Conservation (phyloP, 2,113 vertebrate genomes). For the Riparia riparia region DNA sequence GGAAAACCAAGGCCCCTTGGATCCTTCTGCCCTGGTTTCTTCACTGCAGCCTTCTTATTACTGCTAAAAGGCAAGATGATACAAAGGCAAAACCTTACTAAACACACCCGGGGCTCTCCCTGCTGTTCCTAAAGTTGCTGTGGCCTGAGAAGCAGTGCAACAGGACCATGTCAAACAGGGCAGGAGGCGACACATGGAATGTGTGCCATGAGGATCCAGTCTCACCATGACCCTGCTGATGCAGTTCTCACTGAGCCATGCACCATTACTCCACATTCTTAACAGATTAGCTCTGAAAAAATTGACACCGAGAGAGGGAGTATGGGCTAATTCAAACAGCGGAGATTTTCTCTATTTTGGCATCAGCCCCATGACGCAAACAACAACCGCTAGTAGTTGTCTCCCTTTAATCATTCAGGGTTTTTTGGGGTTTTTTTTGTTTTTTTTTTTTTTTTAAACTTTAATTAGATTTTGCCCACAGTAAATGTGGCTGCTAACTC, state of each 20-base stretch:
- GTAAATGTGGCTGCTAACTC: background rate
- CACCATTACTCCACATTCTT: background rate
- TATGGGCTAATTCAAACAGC: background rate
- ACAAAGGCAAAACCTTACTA: background rate
- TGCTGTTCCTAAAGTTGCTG: background rate
- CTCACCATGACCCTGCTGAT: background rate
- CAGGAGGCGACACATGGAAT: background rate
- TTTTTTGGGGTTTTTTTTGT: too few relatives aligned
- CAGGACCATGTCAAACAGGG: background rate
- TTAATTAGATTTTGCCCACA: background rate
- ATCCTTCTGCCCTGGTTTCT: background rate
- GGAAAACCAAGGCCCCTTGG: background rate
- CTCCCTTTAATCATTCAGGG: background rate
- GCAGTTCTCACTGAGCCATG: background rate
- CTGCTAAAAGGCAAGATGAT: background rate
- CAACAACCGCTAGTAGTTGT: background rate
- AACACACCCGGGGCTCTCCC: background rate
- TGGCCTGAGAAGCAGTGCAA: background rate
- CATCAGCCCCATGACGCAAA: background rate
- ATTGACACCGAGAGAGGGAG: background rate
- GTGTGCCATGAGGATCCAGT: background rate
- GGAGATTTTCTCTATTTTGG: background rate
- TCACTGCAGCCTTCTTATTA: background rate
- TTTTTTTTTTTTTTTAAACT: background rate
- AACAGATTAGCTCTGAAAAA: background rate